Evolutionary conservation across 2,797 vertebrate species (phyloP), one percentile per base, ranked within the genome.

Genomic region (Prionace glauca): DNA sequence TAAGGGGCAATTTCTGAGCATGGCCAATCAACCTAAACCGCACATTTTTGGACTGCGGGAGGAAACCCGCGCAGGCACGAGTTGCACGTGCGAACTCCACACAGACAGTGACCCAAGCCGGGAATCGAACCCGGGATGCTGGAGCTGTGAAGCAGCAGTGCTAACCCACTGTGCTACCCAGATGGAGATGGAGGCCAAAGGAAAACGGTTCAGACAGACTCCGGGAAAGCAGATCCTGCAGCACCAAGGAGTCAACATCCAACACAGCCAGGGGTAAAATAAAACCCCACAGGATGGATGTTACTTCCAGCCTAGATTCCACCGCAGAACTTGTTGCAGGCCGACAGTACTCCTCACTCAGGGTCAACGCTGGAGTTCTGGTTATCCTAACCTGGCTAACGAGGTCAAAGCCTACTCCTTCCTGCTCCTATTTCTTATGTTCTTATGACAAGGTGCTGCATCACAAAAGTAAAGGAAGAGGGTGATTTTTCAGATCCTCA

Each of bases 341-440:
- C 11, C 12, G 45, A 50, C 3, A 18, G n/a, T n/a, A 36, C 62
- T 20, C 22, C 18, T 41, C 65, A 41, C n/a, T 41, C 62, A 92
- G 90, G 90, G 11, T 92, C 65, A 84, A 84, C 18, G 5, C 8
- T 45, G 2, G 36, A 22, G 65, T 92, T 92, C 90, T 24, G 16
- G 10, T 92, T 18, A 90, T n/a, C 62, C 56, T 62, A 29, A n/a
- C 60, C 65, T 9, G 56, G 20, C 65, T 69, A 11, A 69, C 10
- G 3, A 92, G 90, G 67, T 92, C 90, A 41, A 92, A 67, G 79
- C 79, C n/a, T n/a, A n/a, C n/a, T n/a, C n/a, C n/a, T n/a, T n/a
- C n/a, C n/a, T n/a, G n/a, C n/a, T n/a, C n/a, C n/a, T n/a, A n/a
- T n/a, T n/a, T n/a, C n/a, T n/a, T n/a, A n/a, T n/a, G n/a, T n/a